These are phyloP conservation scores for Osmerus eperlanus DNA, from an alignment of 2,113 vertebrate genomes.

Conservation along the genomic window DNA sequence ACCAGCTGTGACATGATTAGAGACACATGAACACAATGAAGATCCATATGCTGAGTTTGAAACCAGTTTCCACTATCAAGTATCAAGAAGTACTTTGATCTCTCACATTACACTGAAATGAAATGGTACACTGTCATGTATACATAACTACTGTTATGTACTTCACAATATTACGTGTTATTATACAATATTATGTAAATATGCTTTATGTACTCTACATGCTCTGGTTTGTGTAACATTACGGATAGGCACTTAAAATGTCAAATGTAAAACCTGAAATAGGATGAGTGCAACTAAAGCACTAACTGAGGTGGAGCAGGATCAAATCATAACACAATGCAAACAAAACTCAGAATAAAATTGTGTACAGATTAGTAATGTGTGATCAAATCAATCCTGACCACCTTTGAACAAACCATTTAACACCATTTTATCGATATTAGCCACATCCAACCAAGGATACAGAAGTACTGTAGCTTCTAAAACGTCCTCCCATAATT, in stretches of 20 bases:
- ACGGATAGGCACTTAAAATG: constrained; percentile 46
- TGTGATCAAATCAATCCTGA: background rate
- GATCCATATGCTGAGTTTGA: too few species aligned
- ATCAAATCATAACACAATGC: background rate
- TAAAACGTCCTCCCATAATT: background rate
- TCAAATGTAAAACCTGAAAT: constrained; percentile 12
- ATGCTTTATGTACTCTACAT: background rate
- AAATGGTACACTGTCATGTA: background rate
- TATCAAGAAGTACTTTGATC: background rate
- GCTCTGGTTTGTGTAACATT: background rate
- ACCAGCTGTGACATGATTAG: background rate
- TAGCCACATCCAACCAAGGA: too few species aligned
- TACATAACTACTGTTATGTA: too few species aligned
- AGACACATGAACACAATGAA: too few species aligned
- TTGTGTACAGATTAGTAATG: too few species aligned
- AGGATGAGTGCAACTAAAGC: background rate
- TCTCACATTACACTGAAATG: background rate
- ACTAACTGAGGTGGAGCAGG: background rate
- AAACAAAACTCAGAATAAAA: background rate
- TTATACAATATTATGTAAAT: background rate
- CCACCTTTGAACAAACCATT: background rate
- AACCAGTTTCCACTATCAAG: background rate
- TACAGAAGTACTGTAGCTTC: too few species aligned
- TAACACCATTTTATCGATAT: background rate
- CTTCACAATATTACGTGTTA: background rate